These are phyloP conservation scores for Synodontis membranacea DNA, from an alignment of 2,113 vertebrate species.

Conservation along the genomic window DNA sequence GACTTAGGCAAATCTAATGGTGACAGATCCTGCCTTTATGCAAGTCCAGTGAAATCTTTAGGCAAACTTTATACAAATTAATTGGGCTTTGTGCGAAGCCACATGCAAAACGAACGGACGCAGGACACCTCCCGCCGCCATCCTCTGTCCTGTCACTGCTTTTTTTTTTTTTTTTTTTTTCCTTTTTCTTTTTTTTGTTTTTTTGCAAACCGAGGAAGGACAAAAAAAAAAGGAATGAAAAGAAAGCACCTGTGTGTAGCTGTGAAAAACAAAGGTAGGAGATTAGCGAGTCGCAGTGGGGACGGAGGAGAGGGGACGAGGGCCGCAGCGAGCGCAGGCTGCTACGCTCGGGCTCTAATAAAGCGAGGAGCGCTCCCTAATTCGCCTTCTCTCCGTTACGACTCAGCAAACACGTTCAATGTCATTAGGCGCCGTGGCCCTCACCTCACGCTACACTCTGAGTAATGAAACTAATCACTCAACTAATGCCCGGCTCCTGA, in stretches of 20 bases:
- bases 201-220: slow-evolving; percentile 10
- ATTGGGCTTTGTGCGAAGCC: slow-evolving; percentile 9
- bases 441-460: slow-evolving; percentile 46
- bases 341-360: slow-evolving; percentile 53
- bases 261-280: neutral
- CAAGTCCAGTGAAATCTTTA: slow-evolving; percentile 50
- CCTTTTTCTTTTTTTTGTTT: no score
- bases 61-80: slow-evolving; percentile 51
- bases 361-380: slow-evolving; percentile 57
- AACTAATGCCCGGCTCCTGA: slow-evolving; percentile 49
- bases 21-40: slow-evolving; percentile 37
- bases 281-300: neutral
- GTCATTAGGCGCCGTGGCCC: slow-evolving; percentile 56
- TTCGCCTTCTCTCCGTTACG: slow-evolving; percentile 56
- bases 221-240: neutral
- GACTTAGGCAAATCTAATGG: slow-evolving; percentile 50
- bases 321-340: slow-evolving; percentile 31
- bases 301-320: neutral
- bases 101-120: slow-evolving; percentile 38
- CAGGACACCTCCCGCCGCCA: neutral
- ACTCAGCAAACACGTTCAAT: slow-evolving; percentile 59
- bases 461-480: slow-evolving; percentile 62
- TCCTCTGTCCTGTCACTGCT: neutral
- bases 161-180: no score
- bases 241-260: neutral